These are phyloP conservation scores for Eilema griseolum DNA, from an alignment of 2,888 invertebrate species.

Conservation along the genomic window DNA sequence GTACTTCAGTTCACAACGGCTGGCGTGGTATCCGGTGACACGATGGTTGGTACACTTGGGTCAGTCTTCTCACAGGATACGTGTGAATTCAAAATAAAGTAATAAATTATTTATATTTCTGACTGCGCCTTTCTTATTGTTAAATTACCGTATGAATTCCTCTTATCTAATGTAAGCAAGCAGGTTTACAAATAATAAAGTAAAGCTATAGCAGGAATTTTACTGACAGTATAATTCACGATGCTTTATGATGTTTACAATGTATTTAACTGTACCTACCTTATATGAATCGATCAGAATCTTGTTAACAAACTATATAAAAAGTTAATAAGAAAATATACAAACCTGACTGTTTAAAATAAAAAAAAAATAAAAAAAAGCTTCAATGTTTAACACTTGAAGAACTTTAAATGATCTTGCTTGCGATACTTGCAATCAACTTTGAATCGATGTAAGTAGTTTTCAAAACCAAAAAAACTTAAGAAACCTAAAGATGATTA, in stretches of 20 bases:
- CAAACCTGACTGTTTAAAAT: neutral
- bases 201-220: neutral
- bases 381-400: no score
- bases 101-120: neutral
- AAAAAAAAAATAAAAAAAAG: no score
- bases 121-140: neutral
- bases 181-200: neutral
- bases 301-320: neutral
- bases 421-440: no score
- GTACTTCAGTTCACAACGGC: conserved; percentile 30
- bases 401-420: no score
- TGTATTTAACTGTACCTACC: neutral
- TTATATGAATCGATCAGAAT: neutral
- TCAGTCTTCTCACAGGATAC: conserved; percentile 27
- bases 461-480: no score
- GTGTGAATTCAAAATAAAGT: conserved; percentile 35
- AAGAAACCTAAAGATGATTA: neutral
- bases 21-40: conserved; percentile 36
- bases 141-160: neutral
- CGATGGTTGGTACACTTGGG: conserved; percentile 20
- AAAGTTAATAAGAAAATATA: neutral
- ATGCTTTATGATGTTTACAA: neutral
- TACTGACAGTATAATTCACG: neutral
- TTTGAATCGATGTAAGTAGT: no score
- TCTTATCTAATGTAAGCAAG: neutral